Conservation (phyloP, 2,888 invertebrate species). For the Tholera decimalis region DNA sequence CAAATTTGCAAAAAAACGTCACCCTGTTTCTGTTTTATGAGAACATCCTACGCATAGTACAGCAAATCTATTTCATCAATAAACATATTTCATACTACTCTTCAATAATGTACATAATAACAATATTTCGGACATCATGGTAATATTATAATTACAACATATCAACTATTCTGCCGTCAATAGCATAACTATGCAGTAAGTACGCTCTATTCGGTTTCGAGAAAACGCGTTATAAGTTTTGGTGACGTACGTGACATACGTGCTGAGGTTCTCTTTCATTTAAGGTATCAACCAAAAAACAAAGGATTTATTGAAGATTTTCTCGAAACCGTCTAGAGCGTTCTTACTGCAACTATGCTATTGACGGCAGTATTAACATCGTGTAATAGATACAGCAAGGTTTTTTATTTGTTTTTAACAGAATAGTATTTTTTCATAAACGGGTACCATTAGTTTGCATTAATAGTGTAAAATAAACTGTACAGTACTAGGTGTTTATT, state of each 20-base stretch:
- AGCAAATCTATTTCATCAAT: slow-evolving; percentile 4
- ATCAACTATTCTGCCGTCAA: too few species aligned
- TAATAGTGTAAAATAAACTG: slow-evolving; percentile 44
- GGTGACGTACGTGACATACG: too few species aligned
- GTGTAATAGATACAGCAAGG: slow-evolving; percentile 38
- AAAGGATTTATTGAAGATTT: too few species aligned
- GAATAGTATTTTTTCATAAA: slow-evolving; percentile 41
- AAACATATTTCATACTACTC: slow-evolving; percentile 10
- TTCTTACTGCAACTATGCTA: too few species aligned
- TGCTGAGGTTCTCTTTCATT: too few species aligned
- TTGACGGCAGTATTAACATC: slow-evolving; percentile 51
- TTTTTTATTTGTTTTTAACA: slow-evolving; percentile 52
- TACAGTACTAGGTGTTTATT: slow-evolving; percentile 54
- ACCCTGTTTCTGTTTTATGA: neutral
- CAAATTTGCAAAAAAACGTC: neutral
- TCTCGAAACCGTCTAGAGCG: too few species aligned
- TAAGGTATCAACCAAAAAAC: too few species aligned
- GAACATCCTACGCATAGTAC: neutral
- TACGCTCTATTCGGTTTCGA: too few species aligned
- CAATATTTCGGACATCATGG: slow-evolving; percentile 61
- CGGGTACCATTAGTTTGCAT: slow-evolving; percentile 51
- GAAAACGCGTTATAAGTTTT: too few species aligned
- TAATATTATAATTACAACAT: slow-evolving; percentile 62
- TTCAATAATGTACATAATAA: slow-evolving; percentile 46
- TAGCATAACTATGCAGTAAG: too few species aligned